Base-by-base conservation (phyloP, 2,888 invertebrate genomes). In the Choreutis nemorana region DNA sequence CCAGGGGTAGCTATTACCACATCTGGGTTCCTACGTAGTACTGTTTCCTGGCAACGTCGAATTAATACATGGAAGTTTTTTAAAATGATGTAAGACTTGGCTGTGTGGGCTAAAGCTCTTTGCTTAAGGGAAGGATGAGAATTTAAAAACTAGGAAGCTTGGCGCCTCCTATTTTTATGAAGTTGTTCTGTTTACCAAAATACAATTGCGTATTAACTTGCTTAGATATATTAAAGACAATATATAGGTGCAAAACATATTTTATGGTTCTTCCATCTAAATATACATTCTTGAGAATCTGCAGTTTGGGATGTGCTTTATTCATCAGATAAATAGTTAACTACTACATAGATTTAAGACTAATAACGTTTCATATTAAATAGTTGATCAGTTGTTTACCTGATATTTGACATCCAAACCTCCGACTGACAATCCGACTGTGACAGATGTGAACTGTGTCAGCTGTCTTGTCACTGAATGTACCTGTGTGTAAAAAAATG, bases 1-100 rank as follows among this genome's bases (percentile, higher is more conserved):
- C 99, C 99, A 0, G 99, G 99, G 0, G 99, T 99, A 0, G 98
- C 98, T 52, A 99, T 96, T 14, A 99, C 97, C 44, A 99, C 85
- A 61, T 99, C 98, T 0, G 98, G 98, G 56, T 90, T 92, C 44
- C 90, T 87, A 12, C 97, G 83, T 6, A 94, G 65, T n/a, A 91
- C 84, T 29, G 83, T 82, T 80, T 93, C 93, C 83, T 90, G 63
- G 1, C 31, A 41, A 28, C n/a, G n/a, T n/a, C n/a, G n/a, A n/a
- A n/a, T n/a, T 18, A 8, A 18, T 8, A 5, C 8, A 8, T 6
- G 18, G 18, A n/a, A 21, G 22, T 21, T 21, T 21, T n/a, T n/a
- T 3, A 3, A 21, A 3, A 3, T 3, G 8, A 21, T 8, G 9
- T 3, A 9, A 21, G n/a, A 21, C 9, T 18, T 3, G 4, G 1